Conservation (phyloP, 1,140 invertebrate genomes). For the Diachasma alloeum region DNA sequence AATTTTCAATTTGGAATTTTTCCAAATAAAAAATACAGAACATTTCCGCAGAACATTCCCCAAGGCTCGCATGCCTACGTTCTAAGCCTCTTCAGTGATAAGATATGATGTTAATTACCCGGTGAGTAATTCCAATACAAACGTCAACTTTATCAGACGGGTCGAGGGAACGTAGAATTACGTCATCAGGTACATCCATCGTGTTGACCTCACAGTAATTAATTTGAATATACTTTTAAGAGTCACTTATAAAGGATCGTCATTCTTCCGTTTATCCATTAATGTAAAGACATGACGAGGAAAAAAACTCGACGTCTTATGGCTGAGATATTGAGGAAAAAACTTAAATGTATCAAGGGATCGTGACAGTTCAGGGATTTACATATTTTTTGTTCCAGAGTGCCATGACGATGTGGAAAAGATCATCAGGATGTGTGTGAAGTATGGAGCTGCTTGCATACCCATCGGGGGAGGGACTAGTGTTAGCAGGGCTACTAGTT, state of each 20-base stretch:
- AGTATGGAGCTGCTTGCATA: constrained; percentile 85
- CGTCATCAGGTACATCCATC: not conserved
- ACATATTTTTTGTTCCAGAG: constrained; percentile 50
- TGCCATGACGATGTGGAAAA: constrained; percentile 83
- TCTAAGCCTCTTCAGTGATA: not conserved
- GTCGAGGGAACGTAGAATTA: not conserved
- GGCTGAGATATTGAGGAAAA: not conserved
- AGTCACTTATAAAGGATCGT: not conserved
- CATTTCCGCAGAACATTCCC: too few species aligned
- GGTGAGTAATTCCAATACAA: not conserved
- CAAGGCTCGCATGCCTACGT: too few species aligned
- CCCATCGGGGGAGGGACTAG: constrained; percentile 97
- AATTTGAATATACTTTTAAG: not conserved
- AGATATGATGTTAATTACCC: not conserved
- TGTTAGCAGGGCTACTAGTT: constrained; percentile 90
- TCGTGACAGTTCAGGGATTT: not conserved
- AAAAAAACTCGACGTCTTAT: not conserved
- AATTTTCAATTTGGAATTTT: too few species aligned
- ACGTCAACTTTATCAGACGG: not conserved
- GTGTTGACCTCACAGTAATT: not conserved
- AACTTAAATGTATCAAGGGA: not conserved
- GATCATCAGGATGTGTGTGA: constrained; percentile 81
- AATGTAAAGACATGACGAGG: not conserved
- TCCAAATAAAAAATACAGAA: too few species aligned
- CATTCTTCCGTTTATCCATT: not conserved